Percentiles rank a stretch among this genome's conserved stretches.
Conservation (phyloP, 2,888 invertebrate genomes). For the Meandrusa payeni region DNA sequence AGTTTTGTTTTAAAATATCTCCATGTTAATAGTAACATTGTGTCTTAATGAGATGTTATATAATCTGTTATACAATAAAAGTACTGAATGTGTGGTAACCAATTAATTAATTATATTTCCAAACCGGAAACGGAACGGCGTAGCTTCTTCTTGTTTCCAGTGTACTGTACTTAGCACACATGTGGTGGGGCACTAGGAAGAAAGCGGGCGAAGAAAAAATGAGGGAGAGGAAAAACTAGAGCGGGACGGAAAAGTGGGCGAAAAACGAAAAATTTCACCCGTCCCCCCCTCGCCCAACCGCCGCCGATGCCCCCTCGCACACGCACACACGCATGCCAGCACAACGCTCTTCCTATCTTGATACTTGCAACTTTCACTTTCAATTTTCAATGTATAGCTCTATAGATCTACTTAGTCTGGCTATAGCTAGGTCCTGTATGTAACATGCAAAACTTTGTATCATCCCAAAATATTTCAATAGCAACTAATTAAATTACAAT, state of each 20-base stretch:
- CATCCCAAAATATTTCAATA: no score
- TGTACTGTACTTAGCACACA: conserved; percentile 69
- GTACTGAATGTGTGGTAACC: background rate
- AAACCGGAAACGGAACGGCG: conserved; percentile 56
- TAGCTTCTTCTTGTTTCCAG: conserved; percentile 36
- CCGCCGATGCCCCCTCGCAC: conserved; percentile 47
- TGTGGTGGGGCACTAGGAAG: conserved; percentile 81
- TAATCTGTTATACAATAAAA: no score
- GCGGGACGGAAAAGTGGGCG: conserved; percentile 80
- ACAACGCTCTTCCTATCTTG: conserved; percentile 41
- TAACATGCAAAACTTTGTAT: no score
- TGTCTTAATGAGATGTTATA: no score
- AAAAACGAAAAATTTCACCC: conserved; percentile 80
- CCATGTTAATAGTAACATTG: no score
- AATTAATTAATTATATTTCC: conserved; percentile 23
- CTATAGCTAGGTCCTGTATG: no score
- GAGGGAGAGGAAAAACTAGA: conserved; percentile 81
- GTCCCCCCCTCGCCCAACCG: conserved; percentile 40
- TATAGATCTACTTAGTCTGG: no score
- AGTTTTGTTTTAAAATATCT: no score
- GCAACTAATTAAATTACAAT: no score
- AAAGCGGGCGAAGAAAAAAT: conserved; percentile 79
- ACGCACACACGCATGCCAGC: conserved; percentile 66
- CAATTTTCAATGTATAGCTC: no score
- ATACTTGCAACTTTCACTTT: conserved; percentile 45